Evolutionary conservation across 1,140 invertebrate genomes (phyloP).

Genomic region (Globodera rostochiensis): DNA sequence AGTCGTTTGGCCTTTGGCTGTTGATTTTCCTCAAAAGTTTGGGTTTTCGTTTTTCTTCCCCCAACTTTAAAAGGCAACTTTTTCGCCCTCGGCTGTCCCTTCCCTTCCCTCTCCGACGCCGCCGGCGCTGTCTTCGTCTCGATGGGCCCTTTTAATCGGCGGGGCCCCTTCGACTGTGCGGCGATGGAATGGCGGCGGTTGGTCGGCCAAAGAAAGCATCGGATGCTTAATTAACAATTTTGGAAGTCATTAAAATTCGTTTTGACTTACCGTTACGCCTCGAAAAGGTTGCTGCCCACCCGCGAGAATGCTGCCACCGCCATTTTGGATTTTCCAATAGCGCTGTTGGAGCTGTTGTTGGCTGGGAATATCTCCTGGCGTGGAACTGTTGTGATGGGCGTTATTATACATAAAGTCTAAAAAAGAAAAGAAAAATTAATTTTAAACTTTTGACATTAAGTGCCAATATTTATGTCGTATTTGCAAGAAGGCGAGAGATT

Average conservation of each 20-base stretch:
- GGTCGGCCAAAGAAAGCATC: background rate
- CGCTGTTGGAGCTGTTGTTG: background rate
- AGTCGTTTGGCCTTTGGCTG: background rate
- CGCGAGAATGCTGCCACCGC: background rate
- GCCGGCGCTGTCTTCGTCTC: background rate
- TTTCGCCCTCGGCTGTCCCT: background rate
- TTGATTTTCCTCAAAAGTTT: background rate
- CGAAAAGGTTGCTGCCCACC: background rate
- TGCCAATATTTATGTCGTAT: no score
- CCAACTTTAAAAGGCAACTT: background rate
- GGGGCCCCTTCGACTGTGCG: background rate
- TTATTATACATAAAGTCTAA: background rate
- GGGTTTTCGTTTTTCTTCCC: background rate
- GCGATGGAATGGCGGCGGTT: background rate
- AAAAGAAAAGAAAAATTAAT: no score
- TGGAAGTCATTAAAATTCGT: background rate
- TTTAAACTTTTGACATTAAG: no score
- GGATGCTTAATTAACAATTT: background rate
- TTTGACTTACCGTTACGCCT: background rate
- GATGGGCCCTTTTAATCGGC: background rate
- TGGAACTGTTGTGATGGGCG: background rate
- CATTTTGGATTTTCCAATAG: background rate
- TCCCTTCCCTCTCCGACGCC: background rate
- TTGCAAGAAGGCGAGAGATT: no score
- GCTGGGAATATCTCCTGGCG: background rate